Conservation (phyloP, 2,888 invertebrate genomes). For the Didymodactylos carnosus region DNA sequence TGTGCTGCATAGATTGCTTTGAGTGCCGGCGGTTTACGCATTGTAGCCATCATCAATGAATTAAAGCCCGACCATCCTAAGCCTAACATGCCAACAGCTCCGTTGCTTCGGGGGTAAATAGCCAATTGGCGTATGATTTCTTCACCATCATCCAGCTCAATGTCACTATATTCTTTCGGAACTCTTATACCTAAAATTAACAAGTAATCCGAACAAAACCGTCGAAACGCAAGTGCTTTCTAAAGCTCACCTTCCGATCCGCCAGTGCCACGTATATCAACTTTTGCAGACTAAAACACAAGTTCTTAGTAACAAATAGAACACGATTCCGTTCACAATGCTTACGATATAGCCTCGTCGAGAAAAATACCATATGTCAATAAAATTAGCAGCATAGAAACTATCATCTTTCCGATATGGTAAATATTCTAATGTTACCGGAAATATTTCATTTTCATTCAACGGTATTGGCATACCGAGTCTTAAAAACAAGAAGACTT, state of each 20-base stretch:
- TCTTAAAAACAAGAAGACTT: no score
- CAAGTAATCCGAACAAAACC: no score
- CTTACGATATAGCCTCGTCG: background rate
- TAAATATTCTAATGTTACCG: background rate
- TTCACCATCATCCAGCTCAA: background rate
- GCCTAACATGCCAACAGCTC: background rate
- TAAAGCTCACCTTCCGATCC: background rate
- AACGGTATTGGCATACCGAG: background rate
- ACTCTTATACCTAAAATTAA: no score
- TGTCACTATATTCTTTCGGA: background rate
- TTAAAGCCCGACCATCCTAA: background rate
- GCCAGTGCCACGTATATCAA: background rate
- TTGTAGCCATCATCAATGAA: background rate
- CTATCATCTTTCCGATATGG: background rate
- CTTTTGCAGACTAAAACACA: background rate
- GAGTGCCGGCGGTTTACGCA: background rate
- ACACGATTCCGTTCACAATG: rapidly evolving
- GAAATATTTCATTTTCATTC: background rate
- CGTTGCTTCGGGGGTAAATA: background rate
- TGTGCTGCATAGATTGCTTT: background rate
- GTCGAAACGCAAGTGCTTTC: no score
- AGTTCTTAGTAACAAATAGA: background rate
- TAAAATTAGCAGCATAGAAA: background rate
- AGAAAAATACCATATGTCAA: background rate
- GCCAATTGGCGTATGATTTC: background rate